A percentile compares a stretch with the other conserved stretches of the same genome.
These are phyloP conservation scores for Xenops minutus DNA, from an alignment of 2,797 vertebrate species.

Conservation along the genomic window DNA sequence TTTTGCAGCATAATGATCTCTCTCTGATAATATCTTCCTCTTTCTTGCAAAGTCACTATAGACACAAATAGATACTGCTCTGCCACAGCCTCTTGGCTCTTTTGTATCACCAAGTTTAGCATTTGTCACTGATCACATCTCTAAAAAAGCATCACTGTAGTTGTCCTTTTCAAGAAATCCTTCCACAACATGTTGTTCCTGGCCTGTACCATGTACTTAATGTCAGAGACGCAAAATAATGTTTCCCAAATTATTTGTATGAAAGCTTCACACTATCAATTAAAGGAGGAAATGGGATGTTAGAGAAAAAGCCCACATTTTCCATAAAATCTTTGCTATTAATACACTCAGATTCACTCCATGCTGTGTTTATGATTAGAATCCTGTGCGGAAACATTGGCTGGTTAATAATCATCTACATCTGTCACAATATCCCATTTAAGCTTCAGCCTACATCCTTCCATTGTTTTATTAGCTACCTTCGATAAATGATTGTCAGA, in stretches of 20 bases:
- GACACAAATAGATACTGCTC: neutral
- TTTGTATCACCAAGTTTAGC: neutral
- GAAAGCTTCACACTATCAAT: conserved; percentile 33
- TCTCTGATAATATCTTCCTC: neutral
- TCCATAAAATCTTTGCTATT: conserved; percentile 20
- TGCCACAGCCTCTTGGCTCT: neutral
- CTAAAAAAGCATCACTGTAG: neutral
- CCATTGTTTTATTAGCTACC: conserved; percentile 62
- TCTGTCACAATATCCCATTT: conserved; percentile 57
- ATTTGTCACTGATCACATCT: neutral
- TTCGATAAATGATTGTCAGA: conserved; percentile 37
- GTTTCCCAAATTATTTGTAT: conserved; percentile 18
- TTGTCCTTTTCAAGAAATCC: neutral
- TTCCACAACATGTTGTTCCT: neutral
- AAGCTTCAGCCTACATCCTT: conserved; percentile 40
- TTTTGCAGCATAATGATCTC: neutral
- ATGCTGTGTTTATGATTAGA: conserved; percentile 26
- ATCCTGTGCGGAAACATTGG: conserved; percentile 49
- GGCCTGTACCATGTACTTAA: neutral
- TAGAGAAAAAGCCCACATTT: conserved; percentile 15
- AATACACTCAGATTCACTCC: neutral
- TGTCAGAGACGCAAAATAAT: conserved; percentile 2
- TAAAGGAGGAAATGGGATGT: conserved; percentile 35
- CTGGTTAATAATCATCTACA: conserved; percentile 56
- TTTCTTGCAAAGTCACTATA: neutral